Evolutionary conservation across 2,888 invertebrate species (phyloP), one percentile per base, ranked within the genome.

Genomic region (Halocaridina rubra): DNA sequence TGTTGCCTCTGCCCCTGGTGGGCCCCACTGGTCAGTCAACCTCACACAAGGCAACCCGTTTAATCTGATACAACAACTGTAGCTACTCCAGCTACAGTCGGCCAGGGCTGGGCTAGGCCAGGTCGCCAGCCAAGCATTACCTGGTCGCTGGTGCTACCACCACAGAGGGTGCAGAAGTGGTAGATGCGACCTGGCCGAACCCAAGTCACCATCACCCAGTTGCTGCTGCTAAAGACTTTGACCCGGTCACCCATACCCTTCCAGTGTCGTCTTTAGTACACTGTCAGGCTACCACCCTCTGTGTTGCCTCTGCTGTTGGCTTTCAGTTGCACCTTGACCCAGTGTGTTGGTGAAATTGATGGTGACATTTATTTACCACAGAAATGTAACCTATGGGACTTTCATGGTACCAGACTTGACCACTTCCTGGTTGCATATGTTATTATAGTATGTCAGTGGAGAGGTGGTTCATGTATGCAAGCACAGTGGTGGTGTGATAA

Each of bases 1-100:
- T 85, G 57, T 80, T 80, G 81, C 81, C 79, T 81, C 79, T 72
- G 86, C 86, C 86, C 86, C 85, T 86, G 85, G 86, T 86, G 86
- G 86, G 86, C 81, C 78, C 67, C 80, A 81, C 81, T 86, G 86
- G 86, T 78, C 86, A 86, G 86, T 78, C 86, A 86, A 81, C 81
- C 81, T 64, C 81, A 57, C 76, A 85, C 76, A 72, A 39, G 81
- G 46, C 77, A 81, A 81, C 71, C 78, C 77, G 71, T 78, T n/a
- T 71, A 32, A 67, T 53, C 53, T 53, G 53, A 53, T 53, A 53
- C 53, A n/a, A 53, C 53, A 53, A 67, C 81, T 46, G 67, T 81
- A 67, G 71, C 80, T 80, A 29, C 33, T 67, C 30, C 59, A 57
- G 80, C 74, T 74, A 46, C 80, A 61, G 80, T 80, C 29, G 80